These are phyloP conservation scores for Gerris lacustris DNA, from an alignment of 2,888 invertebrate species.

Conservation along the genomic window DNA sequence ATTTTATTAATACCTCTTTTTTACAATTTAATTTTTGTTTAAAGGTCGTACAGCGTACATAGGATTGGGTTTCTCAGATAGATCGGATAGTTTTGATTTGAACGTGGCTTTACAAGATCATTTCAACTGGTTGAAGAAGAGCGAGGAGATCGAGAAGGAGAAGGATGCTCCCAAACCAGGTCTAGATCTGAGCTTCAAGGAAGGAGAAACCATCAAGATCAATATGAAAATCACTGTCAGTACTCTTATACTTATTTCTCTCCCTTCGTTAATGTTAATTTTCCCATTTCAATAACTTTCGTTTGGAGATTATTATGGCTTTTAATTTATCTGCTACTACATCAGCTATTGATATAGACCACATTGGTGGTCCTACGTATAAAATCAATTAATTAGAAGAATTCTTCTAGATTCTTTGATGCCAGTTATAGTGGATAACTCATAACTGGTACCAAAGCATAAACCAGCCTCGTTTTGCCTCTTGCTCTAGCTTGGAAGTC, in stretches of 20 bases:
- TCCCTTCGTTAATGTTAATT: too few relatives aligned
- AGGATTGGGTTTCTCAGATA: slow-evolving; percentile 92
- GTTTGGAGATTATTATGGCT: too few relatives aligned
- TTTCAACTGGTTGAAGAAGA: slow-evolving; percentile 84
- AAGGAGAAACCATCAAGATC: slow-evolving; percentile 98
- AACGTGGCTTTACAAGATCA: slow-evolving; percentile 97
- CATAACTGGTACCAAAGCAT: too few relatives aligned
- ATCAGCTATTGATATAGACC: background rate
- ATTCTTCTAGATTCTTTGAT: too few relatives aligned
- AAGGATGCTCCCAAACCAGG: slow-evolving; percentile 55
- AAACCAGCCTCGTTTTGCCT: too few relatives aligned
- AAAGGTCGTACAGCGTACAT: slow-evolving; percentile 79
- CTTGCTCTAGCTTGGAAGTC: too few relatives aligned
- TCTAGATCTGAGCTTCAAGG: slow-evolving; percentile 93
- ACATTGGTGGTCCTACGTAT: too few relatives aligned
- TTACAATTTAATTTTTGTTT: slow-evolving; percentile 21
- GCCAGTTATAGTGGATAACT: too few relatives aligned
- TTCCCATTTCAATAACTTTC: too few relatives aligned
- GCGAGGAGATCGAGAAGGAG: slow-evolving; percentile 67
- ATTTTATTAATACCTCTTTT: too few relatives aligned
- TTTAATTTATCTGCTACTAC: background rate
- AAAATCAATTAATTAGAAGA: too few relatives aligned
- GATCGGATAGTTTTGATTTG: slow-evolving; percentile 96
- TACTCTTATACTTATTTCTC: slow-evolving; percentile 17
- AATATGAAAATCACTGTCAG: slow-evolving; percentile 91